Evolutionary conservation across 2,113 vertebrate genomes (phyloP).

Genomic region (Dipodomys merriami): DNA sequence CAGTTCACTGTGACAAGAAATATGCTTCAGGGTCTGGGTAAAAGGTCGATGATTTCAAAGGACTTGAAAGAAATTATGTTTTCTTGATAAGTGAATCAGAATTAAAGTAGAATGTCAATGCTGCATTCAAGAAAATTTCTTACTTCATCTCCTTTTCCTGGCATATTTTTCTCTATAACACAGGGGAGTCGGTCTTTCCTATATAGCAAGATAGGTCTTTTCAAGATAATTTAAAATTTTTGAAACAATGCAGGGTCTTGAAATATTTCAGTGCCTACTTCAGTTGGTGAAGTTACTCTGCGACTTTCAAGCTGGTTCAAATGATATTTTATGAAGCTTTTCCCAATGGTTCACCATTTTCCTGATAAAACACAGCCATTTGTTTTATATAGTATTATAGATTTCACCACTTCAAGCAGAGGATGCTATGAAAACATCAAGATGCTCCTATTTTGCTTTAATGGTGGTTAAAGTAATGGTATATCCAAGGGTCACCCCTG

Average conservation of each 20-base stretch:
- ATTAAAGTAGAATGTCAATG: slow-evolving; percentile 54
- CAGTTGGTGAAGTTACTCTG: slow-evolving; percentile 21
- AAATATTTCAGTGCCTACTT: background rate
- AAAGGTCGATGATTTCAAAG: slow-evolving; percentile 40
- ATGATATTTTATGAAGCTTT: slow-evolving; percentile 48
- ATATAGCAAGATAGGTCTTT: slow-evolving; percentile 23
- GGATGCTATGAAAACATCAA: slow-evolving; percentile 21
- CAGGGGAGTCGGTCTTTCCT: slow-evolving; percentile 47
- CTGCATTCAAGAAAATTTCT: background rate
- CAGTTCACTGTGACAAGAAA: background rate
- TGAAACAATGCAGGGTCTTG: background rate
- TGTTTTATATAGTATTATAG: slow-evolving; percentile 7
- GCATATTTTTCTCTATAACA: slow-evolving; percentile 11
- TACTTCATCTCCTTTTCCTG: slow-evolving; percentile 28
- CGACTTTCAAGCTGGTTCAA: background rate
- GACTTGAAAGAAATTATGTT: background rate
- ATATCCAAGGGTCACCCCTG: background rate
- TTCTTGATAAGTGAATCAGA: slow-evolving; percentile 56
- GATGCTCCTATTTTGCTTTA: slow-evolving; percentile 28
- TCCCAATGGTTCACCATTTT: background rate
- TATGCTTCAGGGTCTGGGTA: slow-evolving; percentile 29
- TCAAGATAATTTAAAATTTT: slow-evolving; percentile 43
- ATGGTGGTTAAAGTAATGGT: background rate
- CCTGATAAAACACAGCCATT: slow-evolving; percentile 17
- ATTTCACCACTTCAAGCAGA: slow-evolving; percentile 29